phyloP scores from a whole-genome alignment of 1,140 invertebrate species.

The Grapholita molesta region DNA sequence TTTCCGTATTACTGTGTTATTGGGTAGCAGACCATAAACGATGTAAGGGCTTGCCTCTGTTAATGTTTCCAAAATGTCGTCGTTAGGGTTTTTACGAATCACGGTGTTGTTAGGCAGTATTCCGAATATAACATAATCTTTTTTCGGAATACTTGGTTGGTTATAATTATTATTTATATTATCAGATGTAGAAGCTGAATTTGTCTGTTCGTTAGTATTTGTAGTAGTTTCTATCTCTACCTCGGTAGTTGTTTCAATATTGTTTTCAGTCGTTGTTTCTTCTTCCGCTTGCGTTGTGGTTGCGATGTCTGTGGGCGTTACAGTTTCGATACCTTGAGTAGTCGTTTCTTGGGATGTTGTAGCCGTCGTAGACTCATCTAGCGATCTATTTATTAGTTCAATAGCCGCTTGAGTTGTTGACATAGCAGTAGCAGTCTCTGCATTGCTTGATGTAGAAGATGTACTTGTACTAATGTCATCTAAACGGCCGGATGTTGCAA shows the following conservation, averaged over 20 bases:
- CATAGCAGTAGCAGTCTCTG: slow-evolving; percentile 10
- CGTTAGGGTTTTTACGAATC: slow-evolving; percentile 84
- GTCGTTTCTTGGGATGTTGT: slow-evolving; percentile 33
- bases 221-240: slow-evolving; percentile 35
- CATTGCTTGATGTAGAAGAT: slow-evolving; percentile 11
- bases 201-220: slow-evolving; percentile 39
- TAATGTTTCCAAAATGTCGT: slow-evolving; percentile 81
- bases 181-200: slow-evolving; percentile 36
- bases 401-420: slow-evolving; percentile 23
- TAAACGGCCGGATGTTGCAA: not conserved
- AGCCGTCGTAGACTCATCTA: slow-evolving; percentile 34
- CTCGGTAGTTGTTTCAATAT: slow-evolving; percentile 55
- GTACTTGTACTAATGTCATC: slow-evolving; percentile 5
- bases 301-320: slow-evolving; percentile 35
- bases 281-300: slow-evolving; percentile 45
- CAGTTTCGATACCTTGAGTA: slow-evolving; percentile 40
- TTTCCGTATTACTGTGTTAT: slow-evolving; percentile 85
- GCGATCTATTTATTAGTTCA: slow-evolving; percentile 6
- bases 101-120: slow-evolving; percentile 87
- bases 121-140: slow-evolving; percentile 85
- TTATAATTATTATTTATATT: slow-evolving; percentile 38
- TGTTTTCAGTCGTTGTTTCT: slow-evolving; percentile 45
- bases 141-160: slow-evolving; percentile 70
- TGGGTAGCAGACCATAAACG: slow-evolving; percentile 84
- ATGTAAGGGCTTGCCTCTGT: slow-evolving; percentile 84